A percentile compares a stretch with the other conserved stretches of the same genome.
Evolutionary conservation across 1,140 invertebrate genomes (phyloP).

Genomic region (Drosophila ohnishii): DNA sequence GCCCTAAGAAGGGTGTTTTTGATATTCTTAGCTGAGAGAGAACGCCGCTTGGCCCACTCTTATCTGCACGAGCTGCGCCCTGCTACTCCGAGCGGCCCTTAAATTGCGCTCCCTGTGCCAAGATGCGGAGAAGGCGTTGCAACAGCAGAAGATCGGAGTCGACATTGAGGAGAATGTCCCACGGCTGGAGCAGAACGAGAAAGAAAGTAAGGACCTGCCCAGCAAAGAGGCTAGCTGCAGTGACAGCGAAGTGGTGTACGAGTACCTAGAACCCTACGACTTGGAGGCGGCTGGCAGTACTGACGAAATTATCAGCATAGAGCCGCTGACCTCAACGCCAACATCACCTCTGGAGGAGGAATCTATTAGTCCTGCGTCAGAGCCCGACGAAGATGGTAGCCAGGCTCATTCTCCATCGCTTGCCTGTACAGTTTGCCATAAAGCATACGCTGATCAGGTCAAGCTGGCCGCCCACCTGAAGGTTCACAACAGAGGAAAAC

Average conservation of each 20-base stretch:
- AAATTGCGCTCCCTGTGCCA: conserved; percentile 61
- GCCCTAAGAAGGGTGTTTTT: neutral
- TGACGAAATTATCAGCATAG: conserved; percentile 35
- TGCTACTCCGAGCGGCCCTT: conserved; percentile 53
- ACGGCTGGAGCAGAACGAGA: neutral
- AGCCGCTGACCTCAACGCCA: conserved; percentile 6
- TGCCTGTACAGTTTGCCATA: conserved; percentile 60
- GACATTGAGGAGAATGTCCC: neutral
- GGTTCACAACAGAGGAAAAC: conserved; percentile 62
- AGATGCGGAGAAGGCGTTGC: conserved; percentile 40
- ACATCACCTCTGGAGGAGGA: neutral
- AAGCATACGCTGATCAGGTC: conserved; percentile 54
- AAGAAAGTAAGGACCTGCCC: neutral
- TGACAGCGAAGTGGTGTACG: conserved; percentile 23
- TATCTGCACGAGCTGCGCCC: conserved; percentile 64
- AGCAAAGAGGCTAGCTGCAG: conserved; percentile 4
- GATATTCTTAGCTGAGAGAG: conserved; percentile 39
- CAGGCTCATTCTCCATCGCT: conserved; percentile 8
- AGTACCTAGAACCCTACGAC: conserved; percentile 37
- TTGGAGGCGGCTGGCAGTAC: conserved; percentile 13
- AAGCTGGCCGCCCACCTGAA: conserved; percentile 67
- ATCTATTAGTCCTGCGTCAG: neutral
- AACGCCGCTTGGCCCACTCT: conserved; percentile 28
- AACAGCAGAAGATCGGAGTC: conserved; percentile 3
- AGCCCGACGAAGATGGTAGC: neutral